Conservation (phyloP, 2,888 invertebrate species). For the Sinodicranocentrus sp. region DNA sequence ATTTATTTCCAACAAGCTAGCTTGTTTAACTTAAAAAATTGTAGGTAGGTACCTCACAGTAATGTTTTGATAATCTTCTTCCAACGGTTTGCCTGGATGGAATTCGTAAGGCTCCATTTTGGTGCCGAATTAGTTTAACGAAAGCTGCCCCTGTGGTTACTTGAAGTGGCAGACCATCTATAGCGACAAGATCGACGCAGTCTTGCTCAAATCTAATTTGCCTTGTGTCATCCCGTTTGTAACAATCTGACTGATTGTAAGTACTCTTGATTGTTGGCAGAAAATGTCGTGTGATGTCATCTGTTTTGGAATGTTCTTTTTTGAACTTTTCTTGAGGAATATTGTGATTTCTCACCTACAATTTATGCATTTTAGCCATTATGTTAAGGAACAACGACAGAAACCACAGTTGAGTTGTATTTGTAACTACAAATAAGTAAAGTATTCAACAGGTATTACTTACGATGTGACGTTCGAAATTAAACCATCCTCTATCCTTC, state of each 20-base stretch:
- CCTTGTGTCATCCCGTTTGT: neutral
- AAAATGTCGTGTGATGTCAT: neutral
- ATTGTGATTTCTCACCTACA: neutral
- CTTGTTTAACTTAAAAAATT: neutral
- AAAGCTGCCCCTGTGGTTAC: neutral
- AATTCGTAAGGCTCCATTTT: neutral
- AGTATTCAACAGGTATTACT: too few relatives aligned
- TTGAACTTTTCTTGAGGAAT: slow-evolving; percentile 13
- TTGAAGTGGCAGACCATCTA: slow-evolving; percentile 18
- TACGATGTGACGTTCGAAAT: slow-evolving; percentile 43
- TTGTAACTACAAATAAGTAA: neutral
- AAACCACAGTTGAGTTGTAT: neutral
- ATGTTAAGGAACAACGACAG: neutral
- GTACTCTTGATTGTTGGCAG: neutral
- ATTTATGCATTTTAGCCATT: neutral
- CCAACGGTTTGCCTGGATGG: neutral
- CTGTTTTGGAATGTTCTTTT: neutral
- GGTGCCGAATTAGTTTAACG: neutral
- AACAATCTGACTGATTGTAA: neutral
- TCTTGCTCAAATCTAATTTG: slow-evolving; percentile 20
- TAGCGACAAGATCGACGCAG: slow-evolving; percentile 3
- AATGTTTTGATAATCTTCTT: neutral
- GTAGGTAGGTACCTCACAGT: too few relatives aligned
- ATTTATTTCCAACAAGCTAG: too few relatives aligned
- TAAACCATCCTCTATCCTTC: neutral